Base-by-base conservation (phyloP, 1,140 invertebrate genomes). In the Aplysia californica region DNA sequence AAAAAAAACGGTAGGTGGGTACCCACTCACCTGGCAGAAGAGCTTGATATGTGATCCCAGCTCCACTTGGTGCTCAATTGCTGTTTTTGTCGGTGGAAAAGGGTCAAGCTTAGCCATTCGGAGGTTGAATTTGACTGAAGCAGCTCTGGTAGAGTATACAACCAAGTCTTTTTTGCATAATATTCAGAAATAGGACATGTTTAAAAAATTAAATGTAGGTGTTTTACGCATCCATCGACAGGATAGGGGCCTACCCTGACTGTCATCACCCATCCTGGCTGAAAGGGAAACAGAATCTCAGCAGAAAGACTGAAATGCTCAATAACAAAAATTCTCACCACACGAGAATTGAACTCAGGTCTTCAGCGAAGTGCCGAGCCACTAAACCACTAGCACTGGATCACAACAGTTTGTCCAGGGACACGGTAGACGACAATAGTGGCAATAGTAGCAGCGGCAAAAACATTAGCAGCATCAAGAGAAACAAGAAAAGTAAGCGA, bases 121-220 rank as follows among this genome's bases (percentile, higher is more conserved):
- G 1, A 73, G 56, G 33, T 73, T 73, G n/a, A 73, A 73, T 33
- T 73, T 73, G 35, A 61, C 41, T 1, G 55, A 38, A 18, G 58
- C 70, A 18, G 70, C 70, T 3, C 70, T 73, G 55, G 10, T n/a
- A 41, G 23, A 69, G 2, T 10, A 56, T 4, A 15, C 5, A 20
- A 41, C 20, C 26, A 20, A 50, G n/a, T 23, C 35, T 5, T 35
- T 10, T 5, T 5, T 10, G 5, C 15, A 29, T 35, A 5, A 35
- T 5, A 31, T 66, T 5, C 5, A 66, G 3, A 36, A 6, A 10
- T 26, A 36, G 5, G 64, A 66, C 20, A 66, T 35, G n/a, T n/a
- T n/a, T n/a, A 33, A 6, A 6, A 35, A 66, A 6, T 31, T 26
- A 35, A 10, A 35, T 5, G 20, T 5, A 66, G 5, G 23, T 35